phyloP scores from a whole-genome alignment of 1,140 invertebrate genomes.

The Trachymyrmex cornetzi region DNA sequence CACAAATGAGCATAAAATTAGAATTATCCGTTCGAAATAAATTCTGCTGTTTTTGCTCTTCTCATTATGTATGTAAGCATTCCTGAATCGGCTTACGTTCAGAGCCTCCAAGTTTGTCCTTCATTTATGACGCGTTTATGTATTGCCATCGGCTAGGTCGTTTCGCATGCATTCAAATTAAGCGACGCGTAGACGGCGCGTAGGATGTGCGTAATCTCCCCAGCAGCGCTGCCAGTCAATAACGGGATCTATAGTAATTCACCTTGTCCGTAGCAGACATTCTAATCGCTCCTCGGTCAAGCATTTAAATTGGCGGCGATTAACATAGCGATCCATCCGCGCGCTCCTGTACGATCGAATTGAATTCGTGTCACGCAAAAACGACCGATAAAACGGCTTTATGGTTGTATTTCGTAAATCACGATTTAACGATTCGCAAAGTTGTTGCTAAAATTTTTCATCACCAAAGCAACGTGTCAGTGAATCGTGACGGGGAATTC shows the following conservation, averaged over 20 bases:
- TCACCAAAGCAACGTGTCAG: not conserved
- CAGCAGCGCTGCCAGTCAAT: conserved; percentile 19
- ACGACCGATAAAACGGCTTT: conserved; percentile 5
- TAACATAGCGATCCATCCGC: conserved; percentile 13
- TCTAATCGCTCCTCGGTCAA: conserved; percentile 35
- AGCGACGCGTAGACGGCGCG: conserved; percentile 42
- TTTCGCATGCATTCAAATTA: conserved; percentile 60
- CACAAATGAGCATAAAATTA: not conserved
- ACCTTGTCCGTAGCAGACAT: conserved; percentile 33
- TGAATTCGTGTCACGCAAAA: conserved; percentile 10
- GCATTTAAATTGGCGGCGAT: conserved; percentile 47
- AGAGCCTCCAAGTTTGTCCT: not conserved
- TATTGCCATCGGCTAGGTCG: conserved; percentile 58
- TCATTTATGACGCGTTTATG: conserved; percentile 16
- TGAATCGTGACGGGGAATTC: not conserved
- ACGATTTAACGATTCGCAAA: not conserved
- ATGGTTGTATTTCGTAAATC: conserved; percentile 4
- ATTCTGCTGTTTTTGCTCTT: not conserved
- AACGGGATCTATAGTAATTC: conserved; percentile 72
- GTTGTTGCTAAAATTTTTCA: not conserved
- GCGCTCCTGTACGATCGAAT: conserved; percentile 6
- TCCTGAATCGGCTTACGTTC: not conserved
- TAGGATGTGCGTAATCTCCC: conserved; percentile 47
- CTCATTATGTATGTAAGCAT: not conserved
- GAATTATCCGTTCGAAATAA: not conserved